phyloP scores from a whole-genome alignment of 2,797 vertebrate species.

The Avahi laniger region DNA sequence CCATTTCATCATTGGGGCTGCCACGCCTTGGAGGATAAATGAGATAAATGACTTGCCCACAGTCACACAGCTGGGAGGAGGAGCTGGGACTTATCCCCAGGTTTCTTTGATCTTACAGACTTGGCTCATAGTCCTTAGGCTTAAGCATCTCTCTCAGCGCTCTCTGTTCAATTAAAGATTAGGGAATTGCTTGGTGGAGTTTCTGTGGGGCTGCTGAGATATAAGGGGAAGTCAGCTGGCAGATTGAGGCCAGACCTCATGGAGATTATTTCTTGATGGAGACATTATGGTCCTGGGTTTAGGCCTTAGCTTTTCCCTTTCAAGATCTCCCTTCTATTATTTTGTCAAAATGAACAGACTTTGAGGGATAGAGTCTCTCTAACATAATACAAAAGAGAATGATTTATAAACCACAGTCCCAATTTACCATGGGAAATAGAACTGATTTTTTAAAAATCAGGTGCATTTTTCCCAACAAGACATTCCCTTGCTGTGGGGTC shows the following conservation, averaged over 20 bases:
- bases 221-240: background rate
- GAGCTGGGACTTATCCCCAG: background rate
- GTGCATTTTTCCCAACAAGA: constrained; percentile 63
- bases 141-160: constrained; percentile 3
- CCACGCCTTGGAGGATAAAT: background rate
- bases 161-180: constrained; percentile 29
- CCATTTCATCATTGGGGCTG: background rate
- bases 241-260: constrained; percentile 23
- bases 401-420: constrained; percentile 68
- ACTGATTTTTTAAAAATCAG: constrained; percentile 68
- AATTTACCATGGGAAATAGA: constrained; percentile 74
- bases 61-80: background rate
- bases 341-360: constrained; percentile 51
- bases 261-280: constrained; percentile 19
- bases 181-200: constrained; percentile 8
- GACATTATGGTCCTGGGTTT: background rate
- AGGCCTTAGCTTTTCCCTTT: constrained; percentile 49
- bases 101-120: constrained; percentile 28
- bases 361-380: constrained; percentile 52
- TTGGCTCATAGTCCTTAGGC: background rate
- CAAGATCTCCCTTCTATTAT: constrained; percentile 54
- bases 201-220: background rate
- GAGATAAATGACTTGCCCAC: background rate
- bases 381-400: constrained; percentile 67
- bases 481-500: constrained; percentile 57